Percentiles rank a stretch among this genome's conserved stretches.
Conservation (phyloP, 2,113 vertebrate genomes). For the Vanacampus margaritifer region DNA sequence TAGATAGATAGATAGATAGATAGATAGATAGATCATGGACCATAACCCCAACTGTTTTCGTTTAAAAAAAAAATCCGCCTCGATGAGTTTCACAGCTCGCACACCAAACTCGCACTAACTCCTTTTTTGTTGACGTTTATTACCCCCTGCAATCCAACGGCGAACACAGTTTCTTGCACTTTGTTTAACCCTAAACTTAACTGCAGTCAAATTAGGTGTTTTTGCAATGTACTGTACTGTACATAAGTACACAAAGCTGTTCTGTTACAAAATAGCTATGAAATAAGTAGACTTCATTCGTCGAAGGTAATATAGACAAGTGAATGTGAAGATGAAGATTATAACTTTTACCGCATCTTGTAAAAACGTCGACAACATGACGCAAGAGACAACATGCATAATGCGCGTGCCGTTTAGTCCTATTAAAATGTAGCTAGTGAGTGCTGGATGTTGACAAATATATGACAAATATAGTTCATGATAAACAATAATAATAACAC, state of each 20-base stretch:
- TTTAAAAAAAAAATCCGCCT: too few relatives aligned
- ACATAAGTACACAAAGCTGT: neutral
- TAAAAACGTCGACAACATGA: neutral
- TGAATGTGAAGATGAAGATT: too few relatives aligned
- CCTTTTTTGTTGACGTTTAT: neutral
- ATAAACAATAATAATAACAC: neutral
- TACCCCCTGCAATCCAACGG: neutral
- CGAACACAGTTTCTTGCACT: too few relatives aligned
- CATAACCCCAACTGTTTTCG: too few relatives aligned
- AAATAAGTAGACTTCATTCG: too few relatives aligned
- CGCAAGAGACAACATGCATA: neutral
- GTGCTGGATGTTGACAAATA: too few relatives aligned
- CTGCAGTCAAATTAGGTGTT: neutral
- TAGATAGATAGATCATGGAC: too few relatives aligned
- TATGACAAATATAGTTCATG: too few relatives aligned
- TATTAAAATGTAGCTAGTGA: neutral
- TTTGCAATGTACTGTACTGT: neutral
- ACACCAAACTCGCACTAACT: neutral
- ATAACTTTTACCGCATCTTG: neutral
- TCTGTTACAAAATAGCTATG: neutral
- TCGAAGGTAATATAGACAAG: too few relatives aligned
- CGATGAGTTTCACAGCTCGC: too few relatives aligned
- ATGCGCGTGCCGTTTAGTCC: slow-evolving; percentile 2
- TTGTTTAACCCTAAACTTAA: neutral
- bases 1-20: too few relatives aligned